Evolutionary conservation across 2,797 vertebrate species (phyloP), one percentile per base, ranked within the genome.

Genomic region (Platalea minor): DNA sequence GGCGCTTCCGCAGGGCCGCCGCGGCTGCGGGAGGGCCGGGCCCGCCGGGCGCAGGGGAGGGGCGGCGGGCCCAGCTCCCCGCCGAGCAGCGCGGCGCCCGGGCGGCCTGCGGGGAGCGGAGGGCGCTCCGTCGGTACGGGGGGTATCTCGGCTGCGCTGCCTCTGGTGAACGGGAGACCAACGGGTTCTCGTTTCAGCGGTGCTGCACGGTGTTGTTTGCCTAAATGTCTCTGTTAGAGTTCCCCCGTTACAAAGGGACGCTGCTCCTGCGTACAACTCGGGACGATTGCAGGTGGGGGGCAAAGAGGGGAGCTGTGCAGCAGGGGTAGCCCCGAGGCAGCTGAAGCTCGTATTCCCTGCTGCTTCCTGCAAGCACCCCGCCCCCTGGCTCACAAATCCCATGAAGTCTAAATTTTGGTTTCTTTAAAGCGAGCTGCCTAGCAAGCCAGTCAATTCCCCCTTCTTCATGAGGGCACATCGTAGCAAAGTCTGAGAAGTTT

Each of bases 161-260:
- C 25, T 28, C 13, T 29, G 13, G 19, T 5, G 39, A 20, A 0
- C 21, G 2, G 2, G 4, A 12, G 65, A 0, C 17, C 18, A 0
- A 0, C 4, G 24, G 24, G 3, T 1, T 35, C 13, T 28, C 3
- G 5, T 21, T 5, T 5, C 13, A 0, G 0, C 0, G 23, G 21
- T 10, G 81, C 46, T 23, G 35, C 48, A 2, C 23, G 5, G 25
- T 4, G 25, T 5, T 14, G 37, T 13, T 15, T 15, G n/a, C 51
- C n/a, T 15, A 2, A 18, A 9, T 1, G 39, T 4, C 41, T 7
- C 29, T 15, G 18, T 25, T 21, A 0, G 33, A 9, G 11, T 10
- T 23, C 2, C 5, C 14, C 39, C 15, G 21, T 3, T 50, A 8
- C 9, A 19, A 7, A n/a, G 19, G 9, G 48, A 3, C 10, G 11